Evolutionary conservation across 2,888 invertebrate species (phyloP).

Genomic region (Drosophila yooni): DNA sequence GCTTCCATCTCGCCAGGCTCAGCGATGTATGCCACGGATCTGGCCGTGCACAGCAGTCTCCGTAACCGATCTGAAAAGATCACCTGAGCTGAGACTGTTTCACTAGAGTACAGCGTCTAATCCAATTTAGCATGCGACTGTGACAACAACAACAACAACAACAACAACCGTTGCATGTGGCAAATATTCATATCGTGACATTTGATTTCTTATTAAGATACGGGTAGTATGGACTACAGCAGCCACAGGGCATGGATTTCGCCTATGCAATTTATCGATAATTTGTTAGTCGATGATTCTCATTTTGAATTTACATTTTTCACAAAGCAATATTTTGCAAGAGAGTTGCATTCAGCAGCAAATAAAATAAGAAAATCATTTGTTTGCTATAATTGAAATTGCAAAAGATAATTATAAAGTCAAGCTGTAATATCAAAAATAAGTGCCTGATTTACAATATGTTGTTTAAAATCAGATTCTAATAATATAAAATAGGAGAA

Average conservation of each 20-base stretch:
- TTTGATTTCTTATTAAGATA: slow-evolving; percentile 75
- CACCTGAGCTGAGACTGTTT: slow-evolving; percentile 54
- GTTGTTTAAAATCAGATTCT: neutral
- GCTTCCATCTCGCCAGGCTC: slow-evolving; percentile 62
- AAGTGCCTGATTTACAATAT: neutral
- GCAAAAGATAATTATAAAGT: too few relatives aligned
- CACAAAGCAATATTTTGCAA: neutral
- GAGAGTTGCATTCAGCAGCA: neutral
- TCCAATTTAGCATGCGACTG: slow-evolving; percentile 62
- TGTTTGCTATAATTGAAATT: neutral
- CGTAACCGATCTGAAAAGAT: slow-evolving; percentile 40
- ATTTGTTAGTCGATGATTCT: slow-evolving; percentile 53
- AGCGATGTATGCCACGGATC: slow-evolving; percentile 42
- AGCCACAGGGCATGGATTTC: slow-evolving; percentile 15
- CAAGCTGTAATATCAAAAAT: neutral
- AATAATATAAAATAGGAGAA: neutral
- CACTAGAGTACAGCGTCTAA: slow-evolving; percentile 46
- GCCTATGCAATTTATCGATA: slow-evolving; percentile 50
- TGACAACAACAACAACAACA: slow-evolving; percentile 15
- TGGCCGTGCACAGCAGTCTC: slow-evolving; percentile 11
- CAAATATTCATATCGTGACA: slow-evolving; percentile 77
- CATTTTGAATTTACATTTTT: slow-evolving; percentile 1
- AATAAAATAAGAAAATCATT: neutral
- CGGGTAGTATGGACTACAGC: slow-evolving; percentile 20
- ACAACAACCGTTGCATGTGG: slow-evolving; percentile 42